Percentiles rank a stretch among this genome's conserved stretches.
phyloP scores from a whole-genome alignment of 2,797 vertebrate genomes.

The Falco berigora region DNA sequence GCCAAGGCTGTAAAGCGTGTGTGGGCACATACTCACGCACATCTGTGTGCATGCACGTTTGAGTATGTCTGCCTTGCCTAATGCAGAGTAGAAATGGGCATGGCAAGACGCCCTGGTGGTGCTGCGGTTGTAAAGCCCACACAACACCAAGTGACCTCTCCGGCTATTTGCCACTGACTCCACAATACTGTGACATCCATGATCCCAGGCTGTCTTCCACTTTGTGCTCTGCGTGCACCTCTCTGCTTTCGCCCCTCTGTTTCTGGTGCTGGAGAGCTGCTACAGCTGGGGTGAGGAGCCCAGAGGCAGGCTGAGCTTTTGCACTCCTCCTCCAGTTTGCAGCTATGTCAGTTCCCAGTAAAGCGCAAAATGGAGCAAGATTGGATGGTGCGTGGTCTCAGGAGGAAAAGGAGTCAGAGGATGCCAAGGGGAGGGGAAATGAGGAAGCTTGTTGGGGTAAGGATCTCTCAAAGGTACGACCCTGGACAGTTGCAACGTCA shows the following conservation, averaged over 20 bases:
- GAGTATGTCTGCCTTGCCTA: background rate
- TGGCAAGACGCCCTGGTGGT: accelerated
- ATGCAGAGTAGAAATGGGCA: accelerated
- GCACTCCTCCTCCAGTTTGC: background rate
- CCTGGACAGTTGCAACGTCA: background rate
- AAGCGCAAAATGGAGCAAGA: background rate
- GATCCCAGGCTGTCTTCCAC: background rate
- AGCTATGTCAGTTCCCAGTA: background rate
- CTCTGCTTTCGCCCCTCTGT: background rate
- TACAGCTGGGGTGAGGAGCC: background rate
- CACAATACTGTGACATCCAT: accelerated
- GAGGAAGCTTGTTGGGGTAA: background rate
- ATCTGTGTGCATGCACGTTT: background rate
- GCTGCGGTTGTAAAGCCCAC: background rate
- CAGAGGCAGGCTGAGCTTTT: background rate
- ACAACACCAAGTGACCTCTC: background rate
- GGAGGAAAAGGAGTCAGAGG: background rate
- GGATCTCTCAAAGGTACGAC: background rate
- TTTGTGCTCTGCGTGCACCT: background rate
- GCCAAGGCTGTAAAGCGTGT: background rate
- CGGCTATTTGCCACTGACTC: accelerated
- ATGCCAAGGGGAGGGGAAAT: background rate
- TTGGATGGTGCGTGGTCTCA: background rate
- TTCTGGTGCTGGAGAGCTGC: background rate
- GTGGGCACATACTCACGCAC: background rate